A percentile compares a stretch with the other conserved stretches of the same genome.
phyloP scores from a whole-genome alignment of 2,888 invertebrate genomes.

The Drosophila austrosaltans region DNA sequence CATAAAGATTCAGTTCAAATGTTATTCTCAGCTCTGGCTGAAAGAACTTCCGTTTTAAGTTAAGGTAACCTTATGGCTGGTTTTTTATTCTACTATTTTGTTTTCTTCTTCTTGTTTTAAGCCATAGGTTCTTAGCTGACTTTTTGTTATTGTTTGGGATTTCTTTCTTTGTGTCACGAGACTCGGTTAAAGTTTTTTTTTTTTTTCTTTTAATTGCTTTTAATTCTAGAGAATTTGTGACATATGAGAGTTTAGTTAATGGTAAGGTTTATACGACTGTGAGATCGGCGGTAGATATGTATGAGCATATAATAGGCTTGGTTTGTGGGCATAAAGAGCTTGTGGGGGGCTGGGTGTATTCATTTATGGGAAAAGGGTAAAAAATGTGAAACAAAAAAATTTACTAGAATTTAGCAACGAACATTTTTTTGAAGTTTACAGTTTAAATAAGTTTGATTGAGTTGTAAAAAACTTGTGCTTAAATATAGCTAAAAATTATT shows the following conservation, averaged over 20 bases:
- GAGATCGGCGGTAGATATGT: conserved; percentile 55
- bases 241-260: conserved; percentile 50
- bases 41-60: conserved; percentile 55
- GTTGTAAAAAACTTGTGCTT: no score
- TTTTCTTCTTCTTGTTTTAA: conserved; percentile 46
- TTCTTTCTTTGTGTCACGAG: conserved; percentile 61
- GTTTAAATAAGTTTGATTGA: no score
- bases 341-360: conserved; percentile 21
- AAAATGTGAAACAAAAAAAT: background rate
- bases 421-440: no score
- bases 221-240: conserved; percentile 60
- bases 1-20: conserved; percentile 24
- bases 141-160: conserved; percentile 37
- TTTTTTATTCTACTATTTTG: conserved; percentile 52
- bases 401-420: no score
- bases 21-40: conserved; percentile 35
- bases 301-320: no score
- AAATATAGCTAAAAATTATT: no score
- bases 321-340: background rate
- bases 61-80: conserved; percentile 47
- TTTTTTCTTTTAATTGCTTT: conserved; percentile 58
- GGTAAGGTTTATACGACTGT: conserved; percentile 59
- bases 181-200: conserved; percentile 36
- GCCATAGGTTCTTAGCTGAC: conserved; percentile 44
- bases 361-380: conserved; percentile 25